Evolutionary conservation across 1,140 invertebrate species (phyloP), one percentile per base, ranked within the genome.

Genomic region (Ceratoteleas bidentatus): DNA sequence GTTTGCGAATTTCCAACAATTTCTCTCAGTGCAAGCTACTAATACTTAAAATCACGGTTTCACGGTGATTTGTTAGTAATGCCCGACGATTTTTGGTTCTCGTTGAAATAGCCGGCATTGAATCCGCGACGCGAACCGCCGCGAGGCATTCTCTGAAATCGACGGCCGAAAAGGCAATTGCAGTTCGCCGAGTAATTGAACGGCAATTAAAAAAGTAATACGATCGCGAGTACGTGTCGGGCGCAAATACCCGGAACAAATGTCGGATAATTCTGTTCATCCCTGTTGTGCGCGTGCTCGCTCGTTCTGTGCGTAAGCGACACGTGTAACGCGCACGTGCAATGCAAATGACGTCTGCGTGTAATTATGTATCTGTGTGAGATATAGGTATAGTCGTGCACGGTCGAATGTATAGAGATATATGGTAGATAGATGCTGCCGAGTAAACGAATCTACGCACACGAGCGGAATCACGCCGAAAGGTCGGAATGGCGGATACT

Each of bases 251-350:
- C 32, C n/a, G 7, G 15, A 53, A 45, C 32, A 45, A 45, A 38
- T 53, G n/a, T 6, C n/a, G 10, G 10, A n/a, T 45, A 69, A 65
- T 58, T 68, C 79, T 75, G 65, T 81, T 81, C 79, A 81, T 81
- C 72, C 79, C 79, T 76, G 50, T 66, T 76, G 65, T 72, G 65
- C 72, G 72, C 72, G 79, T 72, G 79, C 79, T 72, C 72, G 72
- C 79, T 81, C 61, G 66, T 81, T 76, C 15, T 76, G 79, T 76
- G 79, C 72, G 47, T 66, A 81, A 76, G 79, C 79, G 72, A 76
- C 79, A 81, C 79, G 79, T 81, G 72, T 81, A 75, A 72, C 79
- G 79, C 78, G 72, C 78, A 81, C 78, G 78, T 81, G 78, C 78
- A 81, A 81, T 81, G 78, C 66, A 54, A 47, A 76, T 81, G 57